Evolutionary conservation across 1,140 invertebrate genomes (phyloP), one percentile per base, ranked within the genome.

Genomic region (Ceratosolen solmsi): DNA sequence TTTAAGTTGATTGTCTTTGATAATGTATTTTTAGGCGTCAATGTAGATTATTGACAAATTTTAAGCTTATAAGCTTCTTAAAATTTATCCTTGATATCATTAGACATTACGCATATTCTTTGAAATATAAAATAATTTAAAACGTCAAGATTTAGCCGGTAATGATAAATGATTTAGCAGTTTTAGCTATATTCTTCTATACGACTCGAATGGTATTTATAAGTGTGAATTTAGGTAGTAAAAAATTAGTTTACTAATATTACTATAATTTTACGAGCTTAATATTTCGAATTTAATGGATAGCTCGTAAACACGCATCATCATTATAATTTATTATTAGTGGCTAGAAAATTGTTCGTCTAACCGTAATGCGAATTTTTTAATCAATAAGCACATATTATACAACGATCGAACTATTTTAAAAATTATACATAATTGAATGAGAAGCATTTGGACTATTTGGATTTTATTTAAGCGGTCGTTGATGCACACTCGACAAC

Each of bases 201-300:
- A n/a, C n/a, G n/a, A n/a, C n/a, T n/a, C n/a, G n/a, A n/a, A n/a
- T n/a, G n/a, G n/a, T n/a, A n/a, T n/a, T n/a, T n/a, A n/a, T n/a
- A n/a, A n/a, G n/a, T n/a, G n/a, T n/a, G n/a, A n/a, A 46, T 46
- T 46, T 13, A 13, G 41, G 5, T 46, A 46, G 13, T 46, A 22
- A 22, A 75, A 60, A 75, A 38, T 60, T 75, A 75, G 11, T 41
- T 60, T 25, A 51, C 27, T 51, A 30, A 30, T 74, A 58, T 13
- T 46, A 41, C 15, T 41, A 0, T 70, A 70, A 41, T 70, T 70
- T 70, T 46, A n/a, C 4, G 36, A 25, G 9, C 33, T 20, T 38
- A 13, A 20, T 58, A 75, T 75, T 41, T 58, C 13, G 36, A 75
- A 41, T 70, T 70, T 70, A 70, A 70, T 70, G 36, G 22, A 41